Conservation (phyloP, 2,888 invertebrate genomes). For the Amblyteles armatorius region DNA sequence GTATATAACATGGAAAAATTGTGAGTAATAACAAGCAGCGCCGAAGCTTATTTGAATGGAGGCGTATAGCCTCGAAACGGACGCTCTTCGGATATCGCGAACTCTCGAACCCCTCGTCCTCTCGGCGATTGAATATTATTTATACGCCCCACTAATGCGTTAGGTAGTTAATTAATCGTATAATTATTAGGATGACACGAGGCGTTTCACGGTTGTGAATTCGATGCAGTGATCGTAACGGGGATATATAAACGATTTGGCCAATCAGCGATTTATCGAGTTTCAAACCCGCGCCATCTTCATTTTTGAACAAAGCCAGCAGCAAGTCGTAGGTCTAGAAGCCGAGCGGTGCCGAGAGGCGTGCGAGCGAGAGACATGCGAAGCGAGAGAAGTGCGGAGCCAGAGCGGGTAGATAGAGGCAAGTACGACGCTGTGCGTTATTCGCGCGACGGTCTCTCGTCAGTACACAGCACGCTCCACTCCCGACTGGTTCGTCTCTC, state of each 20-base stretch:
- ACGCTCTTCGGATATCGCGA: slow-evolving; percentile 77
- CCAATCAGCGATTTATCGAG: slow-evolving; percentile 85
- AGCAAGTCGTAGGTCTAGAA: slow-evolving; percentile 65
- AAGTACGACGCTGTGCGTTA: slow-evolving; percentile 84
- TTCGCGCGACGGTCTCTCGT: slow-evolving; percentile 85
- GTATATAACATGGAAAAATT: slow-evolving; percentile 34
- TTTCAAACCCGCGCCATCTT: slow-evolving; percentile 92
- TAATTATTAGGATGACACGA: slow-evolving; percentile 55
- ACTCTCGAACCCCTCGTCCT: slow-evolving; percentile 90
- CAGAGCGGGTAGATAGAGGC: slow-evolving; percentile 37
- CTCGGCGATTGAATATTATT: slow-evolving; percentile 81
- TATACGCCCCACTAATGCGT: slow-evolving; percentile 69
- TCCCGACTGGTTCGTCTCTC: slow-evolving; percentile 74
- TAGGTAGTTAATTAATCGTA: slow-evolving; percentile 56
- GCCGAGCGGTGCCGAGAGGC: slow-evolving; percentile 38
- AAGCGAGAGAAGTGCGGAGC: slow-evolving; percentile 53
- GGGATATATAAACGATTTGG: slow-evolving; percentile 68
- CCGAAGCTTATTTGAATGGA: slow-evolving; percentile 77
- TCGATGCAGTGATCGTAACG: slow-evolving; percentile 46
- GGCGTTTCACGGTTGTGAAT: slow-evolving; percentile 63
- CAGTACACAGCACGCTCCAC: slow-evolving; percentile 84
- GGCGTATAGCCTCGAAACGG: slow-evolving; percentile 83
- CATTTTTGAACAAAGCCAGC: slow-evolving; percentile 92
- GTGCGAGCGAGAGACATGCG: slow-evolving; percentile 30
- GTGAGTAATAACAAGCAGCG: slow-evolving; percentile 55